phyloP scores from a whole-genome alignment of 2,113 vertebrate genomes.

The Glareola pratincola region DNA sequence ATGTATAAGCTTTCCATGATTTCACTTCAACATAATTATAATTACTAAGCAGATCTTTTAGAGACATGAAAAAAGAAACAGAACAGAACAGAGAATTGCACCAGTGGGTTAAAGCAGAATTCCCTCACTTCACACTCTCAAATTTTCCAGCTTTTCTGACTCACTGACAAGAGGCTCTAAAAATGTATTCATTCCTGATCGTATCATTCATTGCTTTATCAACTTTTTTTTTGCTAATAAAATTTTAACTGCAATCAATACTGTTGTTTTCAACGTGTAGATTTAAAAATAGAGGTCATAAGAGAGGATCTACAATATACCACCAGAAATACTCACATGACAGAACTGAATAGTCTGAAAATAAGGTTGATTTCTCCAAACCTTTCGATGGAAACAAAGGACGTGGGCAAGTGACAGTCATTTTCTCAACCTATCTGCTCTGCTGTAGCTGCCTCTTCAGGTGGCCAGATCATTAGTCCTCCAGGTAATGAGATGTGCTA shows the following conservation, averaged over 20 bases:
- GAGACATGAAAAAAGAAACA: background rate
- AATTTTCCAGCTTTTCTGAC: background rate
- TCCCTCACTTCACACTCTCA: background rate
- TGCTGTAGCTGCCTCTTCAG: background rate
- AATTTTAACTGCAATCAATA: background rate
- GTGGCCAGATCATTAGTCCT: background rate
- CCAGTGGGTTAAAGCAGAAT: background rate
- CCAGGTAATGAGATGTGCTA: background rate
- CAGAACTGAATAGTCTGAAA: background rate
- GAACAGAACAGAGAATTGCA: background rate
- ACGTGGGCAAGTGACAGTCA: background rate
- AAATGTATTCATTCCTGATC: background rate
- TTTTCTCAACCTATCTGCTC: background rate
- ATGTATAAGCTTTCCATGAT: background rate
- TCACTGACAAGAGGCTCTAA: background rate
- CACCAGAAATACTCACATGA: background rate
- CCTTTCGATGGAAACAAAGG: background rate
- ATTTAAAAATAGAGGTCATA: background rate
- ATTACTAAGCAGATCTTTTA: background rate
- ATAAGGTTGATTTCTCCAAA: background rate
- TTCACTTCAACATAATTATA: background rate
- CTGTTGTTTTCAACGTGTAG: background rate
- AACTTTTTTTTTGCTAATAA: background rate
- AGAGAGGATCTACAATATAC: background rate
- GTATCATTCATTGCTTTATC: background rate